Evolutionary conservation across 2,888 invertebrate genomes (phyloP).

Genomic region (Cynaeus angustus): DNA sequence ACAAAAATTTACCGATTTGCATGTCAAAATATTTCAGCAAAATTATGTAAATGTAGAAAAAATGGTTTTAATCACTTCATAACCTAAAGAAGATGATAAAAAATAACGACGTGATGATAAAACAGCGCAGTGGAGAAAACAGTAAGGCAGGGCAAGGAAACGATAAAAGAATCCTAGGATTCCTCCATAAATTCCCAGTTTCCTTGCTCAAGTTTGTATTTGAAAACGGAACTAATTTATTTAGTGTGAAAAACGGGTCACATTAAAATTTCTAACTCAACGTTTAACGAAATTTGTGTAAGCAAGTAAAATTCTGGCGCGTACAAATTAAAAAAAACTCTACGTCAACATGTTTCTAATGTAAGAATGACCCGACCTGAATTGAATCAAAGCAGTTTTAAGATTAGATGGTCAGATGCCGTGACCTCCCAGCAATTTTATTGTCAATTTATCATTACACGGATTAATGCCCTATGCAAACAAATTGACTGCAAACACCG

Average conservation of each 20-base stretch:
- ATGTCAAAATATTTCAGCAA: too few species aligned
- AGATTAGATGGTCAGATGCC: slow-evolving; percentile 65
- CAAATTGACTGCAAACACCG: slow-evolving; percentile 11
- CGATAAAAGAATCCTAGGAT: slow-evolving; percentile 1
- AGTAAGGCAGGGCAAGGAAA: slow-evolving; percentile 21
- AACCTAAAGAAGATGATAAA: slow-evolving; percentile 1
- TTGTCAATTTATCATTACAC: slow-evolving; percentile 66
- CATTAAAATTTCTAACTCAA: slow-evolving; percentile 7
- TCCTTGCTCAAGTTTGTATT: not conserved
- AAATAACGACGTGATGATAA: slow-evolving; percentile 5
- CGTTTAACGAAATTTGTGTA: not conserved
- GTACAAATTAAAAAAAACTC: not conserved
- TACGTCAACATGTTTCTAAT: slow-evolving; percentile 1
- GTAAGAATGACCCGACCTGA: slow-evolving; percentile 50
- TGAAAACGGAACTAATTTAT: slow-evolving; percentile 1
- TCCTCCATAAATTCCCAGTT: not conserved
- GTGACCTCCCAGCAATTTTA: slow-evolving; percentile 66
- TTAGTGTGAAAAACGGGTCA: slow-evolving; percentile 6
- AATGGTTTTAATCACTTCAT: slow-evolving; percentile 1
- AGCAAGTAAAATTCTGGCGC: not conserved
- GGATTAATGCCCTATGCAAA: slow-evolving; percentile 56
- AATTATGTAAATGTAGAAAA: too few species aligned
- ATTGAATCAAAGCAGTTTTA: slow-evolving; percentile 48
- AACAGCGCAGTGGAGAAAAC: not conserved
- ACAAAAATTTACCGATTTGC: too few species aligned